Conservation (phyloP, 2,113 vertebrate species). For the Steatornis caripensis region DNA sequence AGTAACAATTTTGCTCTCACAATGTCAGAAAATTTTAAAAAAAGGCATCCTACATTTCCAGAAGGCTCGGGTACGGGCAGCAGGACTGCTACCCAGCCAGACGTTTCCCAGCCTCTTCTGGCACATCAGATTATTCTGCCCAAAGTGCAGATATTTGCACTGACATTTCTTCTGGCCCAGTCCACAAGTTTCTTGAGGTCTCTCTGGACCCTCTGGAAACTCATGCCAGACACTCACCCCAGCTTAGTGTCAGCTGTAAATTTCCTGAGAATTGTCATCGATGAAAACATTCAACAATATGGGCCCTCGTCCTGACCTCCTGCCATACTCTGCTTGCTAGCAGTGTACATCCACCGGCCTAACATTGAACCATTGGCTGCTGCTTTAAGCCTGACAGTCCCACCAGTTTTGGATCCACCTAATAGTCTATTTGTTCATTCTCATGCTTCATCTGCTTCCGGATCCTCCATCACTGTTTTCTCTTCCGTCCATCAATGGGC, state of each 20-base stretch:
- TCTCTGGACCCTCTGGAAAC: neutral
- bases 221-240: neutral
- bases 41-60: neutral
- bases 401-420: neutral
- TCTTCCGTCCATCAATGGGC: neutral
- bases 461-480: neutral
- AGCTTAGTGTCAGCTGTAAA: neutral
- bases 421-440: neutral
- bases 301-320: neutral
- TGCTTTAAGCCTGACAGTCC: neutral
- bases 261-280: neutral
- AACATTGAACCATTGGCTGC: neutral
- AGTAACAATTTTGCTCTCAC: neutral
- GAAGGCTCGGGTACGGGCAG: neutral
- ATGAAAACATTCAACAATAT: neutral
- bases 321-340: neutral
- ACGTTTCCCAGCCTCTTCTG: neutral
- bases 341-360: neutral
- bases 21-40: neutral
- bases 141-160: neutral
- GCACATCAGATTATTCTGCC: neutral
- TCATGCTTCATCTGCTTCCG: neutral
- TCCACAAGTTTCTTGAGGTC: neutral
- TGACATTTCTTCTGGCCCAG: neutral
- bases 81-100: neutral